A percentile compares a stretch with the other conserved stretches of the same genome.
Conservation (phyloP, 2,797 vertebrate species). For the Natrix natrix region DNA sequence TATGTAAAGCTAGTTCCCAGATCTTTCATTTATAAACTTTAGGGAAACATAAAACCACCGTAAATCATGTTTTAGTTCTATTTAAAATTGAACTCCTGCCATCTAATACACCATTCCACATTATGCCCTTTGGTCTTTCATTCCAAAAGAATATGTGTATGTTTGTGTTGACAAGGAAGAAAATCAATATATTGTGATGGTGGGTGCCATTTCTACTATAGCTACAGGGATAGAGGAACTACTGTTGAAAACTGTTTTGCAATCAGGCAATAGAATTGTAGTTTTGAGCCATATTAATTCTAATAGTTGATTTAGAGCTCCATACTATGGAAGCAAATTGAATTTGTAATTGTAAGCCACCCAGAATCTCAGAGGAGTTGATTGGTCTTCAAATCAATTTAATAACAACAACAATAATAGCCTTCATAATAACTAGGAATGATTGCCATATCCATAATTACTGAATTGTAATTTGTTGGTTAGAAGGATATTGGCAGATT, state of each 20-base stretch:
- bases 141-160: neutral
- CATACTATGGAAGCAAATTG: neutral
- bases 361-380: neutral
- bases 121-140: neutral
- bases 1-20: neutral
- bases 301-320: neutral
- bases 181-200: neutral
- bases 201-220: neutral
- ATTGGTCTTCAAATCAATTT: neutral
- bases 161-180: neutral
- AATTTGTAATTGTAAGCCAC: neutral
- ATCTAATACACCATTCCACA: neutral
- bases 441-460: neutral
- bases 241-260: neutral
- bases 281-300: neutral
- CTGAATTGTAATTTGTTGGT: neutral
- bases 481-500: neutral
- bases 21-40: neutral
- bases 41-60: conserved; percentile 8
- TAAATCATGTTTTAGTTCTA: neutral
- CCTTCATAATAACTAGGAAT: neutral
- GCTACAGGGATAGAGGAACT: neutral
- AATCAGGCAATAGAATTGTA: neutral
- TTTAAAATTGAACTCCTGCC: neutral
- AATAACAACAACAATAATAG: neutral